Conservation (phyloP, 2,797 vertebrate genomes). For the Borostomias antarcticus region DNA sequence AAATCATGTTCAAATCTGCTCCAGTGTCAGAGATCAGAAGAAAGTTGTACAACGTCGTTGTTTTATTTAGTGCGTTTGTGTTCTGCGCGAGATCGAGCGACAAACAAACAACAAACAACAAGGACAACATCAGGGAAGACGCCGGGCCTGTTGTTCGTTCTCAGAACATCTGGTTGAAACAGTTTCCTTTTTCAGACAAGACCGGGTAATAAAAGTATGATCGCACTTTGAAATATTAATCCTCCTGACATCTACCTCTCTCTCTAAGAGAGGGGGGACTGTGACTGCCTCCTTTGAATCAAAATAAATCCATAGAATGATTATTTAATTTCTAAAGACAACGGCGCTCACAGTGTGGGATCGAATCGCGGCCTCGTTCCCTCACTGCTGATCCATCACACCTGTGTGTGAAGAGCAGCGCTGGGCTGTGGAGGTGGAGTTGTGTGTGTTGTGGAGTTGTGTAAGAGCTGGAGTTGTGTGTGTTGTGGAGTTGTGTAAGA, state of each 20-base stretch:
- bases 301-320: constrained; percentile 72
- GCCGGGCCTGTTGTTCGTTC: constrained; percentile 38
- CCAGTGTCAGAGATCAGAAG: constrained; percentile 41
- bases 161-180: constrained; percentile 44
- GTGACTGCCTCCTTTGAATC: constrained; percentile 57
- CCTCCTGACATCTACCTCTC: constrained; percentile 52
- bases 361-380: constrained; percentile 48
- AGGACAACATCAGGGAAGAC: constrained; percentile 57
- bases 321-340: constrained; percentile 67
- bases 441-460: no score
- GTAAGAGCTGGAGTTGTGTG: no score
- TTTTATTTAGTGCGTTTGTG: constrained; percentile 69
- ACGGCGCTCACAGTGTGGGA: constrained; percentile 31
- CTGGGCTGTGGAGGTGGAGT: no score
- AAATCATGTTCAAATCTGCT: constrained; percentile 78
- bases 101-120: constrained; percentile 60
- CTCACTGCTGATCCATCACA: no score
- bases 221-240: constrained; percentile 71
- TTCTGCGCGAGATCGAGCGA: constrained; percentile 17
- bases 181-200: constrained; percentile 41
- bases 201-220: constrained; percentile 63
- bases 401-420: no score
- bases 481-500: no score
- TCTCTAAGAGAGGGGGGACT: constrained; percentile 33
- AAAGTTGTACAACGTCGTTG: constrained; percentile 65